A percentile compares a stretch with the other conserved stretches of the same genome.
Conservation (phyloP, 2,797 vertebrate species). For the Eulemur mongoz region DNA sequence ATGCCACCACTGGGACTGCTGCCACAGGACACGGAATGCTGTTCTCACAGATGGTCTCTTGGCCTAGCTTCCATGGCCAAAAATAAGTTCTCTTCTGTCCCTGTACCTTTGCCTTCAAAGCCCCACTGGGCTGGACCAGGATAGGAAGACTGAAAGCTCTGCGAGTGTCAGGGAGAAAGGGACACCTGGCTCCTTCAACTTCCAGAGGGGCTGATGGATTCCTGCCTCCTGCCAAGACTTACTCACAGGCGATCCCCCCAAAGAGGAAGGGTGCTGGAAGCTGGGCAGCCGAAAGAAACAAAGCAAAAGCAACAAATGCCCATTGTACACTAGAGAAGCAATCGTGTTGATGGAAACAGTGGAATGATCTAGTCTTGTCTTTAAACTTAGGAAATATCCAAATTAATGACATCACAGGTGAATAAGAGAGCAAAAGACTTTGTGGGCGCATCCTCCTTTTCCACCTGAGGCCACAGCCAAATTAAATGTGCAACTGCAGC, state of each 20-base stretch:
- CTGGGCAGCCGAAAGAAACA: neutral
- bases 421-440: neutral
- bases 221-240: neutral
- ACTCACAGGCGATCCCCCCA: too few relatives aligned
- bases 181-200: too few relatives aligned
- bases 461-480: neutral
- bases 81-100: neutral
- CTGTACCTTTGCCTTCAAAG: neutral
- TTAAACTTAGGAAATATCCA: neutral
- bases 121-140: neutral
- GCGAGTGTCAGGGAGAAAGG: neutral
- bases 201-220: neutral
- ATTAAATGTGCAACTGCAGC: neutral
- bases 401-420: neutral
- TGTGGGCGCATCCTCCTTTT: neutral
- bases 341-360: neutral
- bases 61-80: neutral
- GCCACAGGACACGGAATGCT: accelerated
- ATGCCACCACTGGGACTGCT: accelerated
- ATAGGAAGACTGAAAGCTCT: neutral
- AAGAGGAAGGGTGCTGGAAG: neutral
- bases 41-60: neutral
- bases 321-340: neutral
- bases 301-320: neutral
- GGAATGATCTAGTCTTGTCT: neutral